A percentile compares a stretch with the other conserved stretches of the same genome.
Conservation (phyloP, 2,888 invertebrate genomes). For the Luperina testacea region DNA sequence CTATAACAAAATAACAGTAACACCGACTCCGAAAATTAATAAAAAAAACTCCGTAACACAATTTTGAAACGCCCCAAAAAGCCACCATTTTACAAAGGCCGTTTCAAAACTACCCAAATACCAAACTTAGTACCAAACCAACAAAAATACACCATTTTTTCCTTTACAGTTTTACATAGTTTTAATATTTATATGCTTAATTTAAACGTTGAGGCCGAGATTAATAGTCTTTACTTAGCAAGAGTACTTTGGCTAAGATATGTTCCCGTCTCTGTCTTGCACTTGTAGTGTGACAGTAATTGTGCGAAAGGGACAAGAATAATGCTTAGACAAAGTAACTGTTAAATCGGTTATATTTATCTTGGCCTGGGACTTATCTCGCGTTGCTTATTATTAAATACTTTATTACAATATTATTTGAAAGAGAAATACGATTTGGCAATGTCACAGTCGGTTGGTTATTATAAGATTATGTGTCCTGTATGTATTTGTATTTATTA, state of each 20-base stretch:
- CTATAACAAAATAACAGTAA: slow-evolving; percentile 6
- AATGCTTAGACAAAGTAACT: not conserved
- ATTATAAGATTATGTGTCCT: slow-evolving; percentile 10
- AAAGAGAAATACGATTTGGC: slow-evolving; percentile 58
- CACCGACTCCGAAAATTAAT: not conserved
- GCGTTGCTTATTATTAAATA: slow-evolving; percentile 13
- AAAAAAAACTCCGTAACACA: not conserved
- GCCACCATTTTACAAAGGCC: not conserved
- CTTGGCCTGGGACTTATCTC: slow-evolving; percentile 11
- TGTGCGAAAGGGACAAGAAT: not conserved
- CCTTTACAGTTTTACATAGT: slow-evolving; percentile 56
- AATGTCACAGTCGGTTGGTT: slow-evolving; percentile 53
- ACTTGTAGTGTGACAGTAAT: not conserved
- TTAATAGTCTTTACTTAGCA: not conserved
- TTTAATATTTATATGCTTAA: slow-evolving; percentile 39
- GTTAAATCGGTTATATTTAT: not conserved
- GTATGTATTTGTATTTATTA: not conserved
- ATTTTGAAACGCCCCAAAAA: not conserved
- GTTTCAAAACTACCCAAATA: slow-evolving; percentile 7
- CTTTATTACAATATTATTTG: slow-evolving; percentile 54
- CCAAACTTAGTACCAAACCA: slow-evolving; percentile 33
- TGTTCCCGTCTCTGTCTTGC: not conserved
- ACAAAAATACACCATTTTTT: slow-evolving; percentile 44
- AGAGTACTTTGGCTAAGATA: not conserved
- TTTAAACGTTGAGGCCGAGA: slow-evolving; percentile 23